Conservation (phyloP, 2,113 vertebrate genomes). For the Hippocampus comes region DNA sequence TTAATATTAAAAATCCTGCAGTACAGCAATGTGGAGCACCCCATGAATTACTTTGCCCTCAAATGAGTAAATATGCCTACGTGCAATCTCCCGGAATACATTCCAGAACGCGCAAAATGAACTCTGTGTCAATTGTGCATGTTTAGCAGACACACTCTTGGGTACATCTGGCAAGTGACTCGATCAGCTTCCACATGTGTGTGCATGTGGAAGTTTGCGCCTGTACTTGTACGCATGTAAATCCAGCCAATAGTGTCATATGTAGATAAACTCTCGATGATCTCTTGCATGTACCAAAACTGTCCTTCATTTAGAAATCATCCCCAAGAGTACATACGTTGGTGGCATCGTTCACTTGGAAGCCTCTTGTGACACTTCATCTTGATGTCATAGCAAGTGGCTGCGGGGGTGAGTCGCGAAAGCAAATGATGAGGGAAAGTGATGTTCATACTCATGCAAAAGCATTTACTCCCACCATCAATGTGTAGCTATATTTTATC, state of each 20-base stretch:
- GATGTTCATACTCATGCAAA: background rate
- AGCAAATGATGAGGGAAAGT: background rate
- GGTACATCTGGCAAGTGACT: too few relatives aligned
- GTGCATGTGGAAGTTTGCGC: background rate
- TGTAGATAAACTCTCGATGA: background rate
- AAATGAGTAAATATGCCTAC: too few relatives aligned
- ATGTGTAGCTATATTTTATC: background rate
- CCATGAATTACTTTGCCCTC: too few relatives aligned
- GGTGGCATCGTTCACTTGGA: background rate
- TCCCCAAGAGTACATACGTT: background rate
- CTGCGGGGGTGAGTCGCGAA: constrained; percentile 1
- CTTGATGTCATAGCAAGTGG: background rate
- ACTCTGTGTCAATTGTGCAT: too few relatives aligned
- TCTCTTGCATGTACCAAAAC: background rate
- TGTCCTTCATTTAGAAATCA: background rate
- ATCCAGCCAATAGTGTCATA: background rate
- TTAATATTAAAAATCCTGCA: too few relatives aligned
- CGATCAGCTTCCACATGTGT: background rate
- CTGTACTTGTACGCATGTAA: background rate
- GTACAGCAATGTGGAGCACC: too few relatives aligned
- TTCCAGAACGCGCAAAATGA: too few relatives aligned
- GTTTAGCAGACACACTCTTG: background rate
- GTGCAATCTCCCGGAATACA: too few relatives aligned
- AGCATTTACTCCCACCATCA: constrained; percentile 1
- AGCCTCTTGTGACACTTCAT: background rate